These are phyloP conservation scores for Plestiodon gilberti DNA, from an alignment of 2,113 vertebrate genomes.

Conservation along the genomic window DNA sequence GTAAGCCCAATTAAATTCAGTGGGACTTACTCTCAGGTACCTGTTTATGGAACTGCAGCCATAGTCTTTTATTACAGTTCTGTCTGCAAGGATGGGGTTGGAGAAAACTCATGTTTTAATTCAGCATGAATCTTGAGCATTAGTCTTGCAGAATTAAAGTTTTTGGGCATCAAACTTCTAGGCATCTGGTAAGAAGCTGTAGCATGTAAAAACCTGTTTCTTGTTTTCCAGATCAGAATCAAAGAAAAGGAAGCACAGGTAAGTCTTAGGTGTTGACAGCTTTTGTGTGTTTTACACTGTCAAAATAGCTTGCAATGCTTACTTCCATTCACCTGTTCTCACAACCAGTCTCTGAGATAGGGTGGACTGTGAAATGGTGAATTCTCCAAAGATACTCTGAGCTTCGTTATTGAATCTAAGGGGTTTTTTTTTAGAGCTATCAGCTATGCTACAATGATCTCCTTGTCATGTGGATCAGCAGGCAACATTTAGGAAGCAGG, in stretches of 20 bases:
- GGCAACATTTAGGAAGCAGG: not conserved
- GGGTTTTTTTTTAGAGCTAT: not conserved
- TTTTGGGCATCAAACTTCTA: not conserved
- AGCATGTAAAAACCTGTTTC: not conserved
- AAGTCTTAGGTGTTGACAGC: not conserved
- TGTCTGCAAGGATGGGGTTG: not conserved
- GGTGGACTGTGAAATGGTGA: not conserved
- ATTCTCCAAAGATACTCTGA: not conserved
- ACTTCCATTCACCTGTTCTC: not conserved
- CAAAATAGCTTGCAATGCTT: not conserved
- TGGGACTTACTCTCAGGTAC: too few relatives aligned
- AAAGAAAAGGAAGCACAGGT: conserved; percentile 76
- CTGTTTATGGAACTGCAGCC: too few relatives aligned
- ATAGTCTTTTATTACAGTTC: not conserved
- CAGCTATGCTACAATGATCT: not conserved
- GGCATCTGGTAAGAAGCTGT: not conserved
- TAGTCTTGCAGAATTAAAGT: not conserved
- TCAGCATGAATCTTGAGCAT: not conserved
- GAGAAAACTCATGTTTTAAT: not conserved
- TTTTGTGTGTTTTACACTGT: not conserved
- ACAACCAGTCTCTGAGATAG: not conserved
- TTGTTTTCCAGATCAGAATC: conserved; percentile 65
- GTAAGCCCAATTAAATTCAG: too few relatives aligned
- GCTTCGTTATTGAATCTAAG: not conserved
- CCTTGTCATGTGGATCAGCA: not conserved